Conservation (phyloP, 2,797 vertebrate genomes). For the Paramormyrops hopkinsi region DNA sequence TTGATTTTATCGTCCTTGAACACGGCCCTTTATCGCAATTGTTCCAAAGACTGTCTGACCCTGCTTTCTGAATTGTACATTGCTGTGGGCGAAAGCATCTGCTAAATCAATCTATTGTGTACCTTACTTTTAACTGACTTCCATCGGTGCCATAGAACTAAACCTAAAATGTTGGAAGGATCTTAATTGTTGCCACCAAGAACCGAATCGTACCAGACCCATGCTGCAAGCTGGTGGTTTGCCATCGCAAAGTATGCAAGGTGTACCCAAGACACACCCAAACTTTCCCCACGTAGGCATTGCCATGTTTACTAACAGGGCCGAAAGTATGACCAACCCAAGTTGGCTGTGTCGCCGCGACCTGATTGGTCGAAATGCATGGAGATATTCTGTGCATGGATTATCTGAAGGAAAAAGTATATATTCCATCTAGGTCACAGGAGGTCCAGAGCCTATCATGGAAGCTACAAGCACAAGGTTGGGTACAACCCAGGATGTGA, state of each 20-base stretch:
- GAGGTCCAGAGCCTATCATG: too few relatives aligned
- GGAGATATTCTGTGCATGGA: not conserved
- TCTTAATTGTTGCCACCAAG: not conserved
- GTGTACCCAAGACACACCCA: not conserved
- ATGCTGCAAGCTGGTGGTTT: not conserved
- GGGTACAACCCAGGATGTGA: too few relatives aligned
- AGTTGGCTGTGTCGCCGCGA: not conserved
- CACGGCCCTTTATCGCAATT: not conserved
- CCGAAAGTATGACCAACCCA: not conserved
- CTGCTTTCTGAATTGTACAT: not conserved
- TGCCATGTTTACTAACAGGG: not conserved
- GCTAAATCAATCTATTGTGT: not conserved
- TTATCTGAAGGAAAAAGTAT: not conserved
- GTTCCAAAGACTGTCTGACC: not conserved
- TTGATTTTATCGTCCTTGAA: not conserved
- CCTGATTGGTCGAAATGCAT: not conserved
- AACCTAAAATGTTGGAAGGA: not conserved
- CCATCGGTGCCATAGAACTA: not conserved
- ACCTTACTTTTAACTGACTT: not conserved
- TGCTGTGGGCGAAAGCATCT: not conserved
- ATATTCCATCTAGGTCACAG: too few relatives aligned
- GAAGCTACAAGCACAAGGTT: too few relatives aligned
- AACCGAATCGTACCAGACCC: not conserved
- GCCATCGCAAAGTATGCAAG: not conserved
- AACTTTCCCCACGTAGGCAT: not conserved